Base-by-base conservation (phyloP, 2,888 invertebrate species). In the Sarcophaga rosellei region DNA sequence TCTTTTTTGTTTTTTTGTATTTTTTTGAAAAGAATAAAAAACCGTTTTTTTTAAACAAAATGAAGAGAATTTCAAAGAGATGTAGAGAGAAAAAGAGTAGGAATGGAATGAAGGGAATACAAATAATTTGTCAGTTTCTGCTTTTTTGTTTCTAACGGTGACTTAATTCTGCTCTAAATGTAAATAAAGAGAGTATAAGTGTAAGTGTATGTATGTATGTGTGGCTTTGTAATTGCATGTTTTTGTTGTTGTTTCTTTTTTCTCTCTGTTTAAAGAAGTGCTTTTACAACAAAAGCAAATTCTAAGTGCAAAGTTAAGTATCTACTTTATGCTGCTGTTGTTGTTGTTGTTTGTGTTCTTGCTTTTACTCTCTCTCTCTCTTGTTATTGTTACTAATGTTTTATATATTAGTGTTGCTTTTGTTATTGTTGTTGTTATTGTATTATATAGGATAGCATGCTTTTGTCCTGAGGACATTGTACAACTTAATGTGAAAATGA, bases 261-360 rank as follows among this genome's bases (percentile, higher is more conserved):
- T 53, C 1, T 63, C 17, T 66, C 66, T 73, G 44, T 35, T 15
- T 73, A 53, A 68, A 78, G 4, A 53, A 15, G 53, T 74, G 21
- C 73, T 68, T 68, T 73, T 61, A 44, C 44, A 53, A 65, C 23
- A 75, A 70, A 68, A 72, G 75, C 77, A 77, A 63, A 81, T 63
- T 53, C 73, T 77, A 81, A 85, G 81, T 81, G 77, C 76, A 81
- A 84, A 81, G 84, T 77, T 81, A 85, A 85, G 84, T 85, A 81
- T 69, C 81, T 77, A 81, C 63, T 85, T 85, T 76, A 35, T n/a
- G 21, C 45, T 84, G 78, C 69, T 78, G 68, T 74, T 79, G 17
- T 35, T 61, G 5, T 17, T 61, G 4, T 72, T n/a, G 11, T 25
- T 59, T 35, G 3, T 47, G 47, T 47, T 15, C 12, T 53, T 15